Conservation (phyloP, 1,140 invertebrate genomes). For the Tetramorium parvispinum region DNA sequence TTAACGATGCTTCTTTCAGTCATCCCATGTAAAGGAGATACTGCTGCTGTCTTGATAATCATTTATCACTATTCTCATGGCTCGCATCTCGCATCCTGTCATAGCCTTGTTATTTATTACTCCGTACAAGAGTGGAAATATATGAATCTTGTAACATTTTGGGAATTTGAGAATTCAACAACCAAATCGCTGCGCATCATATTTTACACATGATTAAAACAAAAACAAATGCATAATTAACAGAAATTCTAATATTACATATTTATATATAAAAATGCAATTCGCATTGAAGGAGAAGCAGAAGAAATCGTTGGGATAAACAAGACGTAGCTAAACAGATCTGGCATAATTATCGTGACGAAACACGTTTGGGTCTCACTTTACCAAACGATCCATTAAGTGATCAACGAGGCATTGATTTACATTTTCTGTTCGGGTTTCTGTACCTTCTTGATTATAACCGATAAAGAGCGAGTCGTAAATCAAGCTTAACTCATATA, state of each 20-base stretch:
- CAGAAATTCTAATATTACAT: not conserved
- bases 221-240: not conserved
- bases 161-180: slow-evolving; percentile 8
- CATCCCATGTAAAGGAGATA: slow-evolving; percentile 44
- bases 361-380: slow-evolving; percentile 35
- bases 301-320: not conserved
- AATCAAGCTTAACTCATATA: slow-evolving; percentile 59
- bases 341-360: slow-evolving; percentile 51
- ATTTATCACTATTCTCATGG: slow-evolving; percentile 65
- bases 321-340: slow-evolving; percentile 49
- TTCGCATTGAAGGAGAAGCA: not conserved
- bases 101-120: slow-evolving; percentile 68
- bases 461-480: slow-evolving; percentile 60
- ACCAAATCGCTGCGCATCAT: not conserved
- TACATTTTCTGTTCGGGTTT: slow-evolving; percentile 63
- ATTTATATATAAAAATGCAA: not conserved
- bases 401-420: slow-evolving; percentile 69
- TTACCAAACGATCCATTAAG: slow-evolving; percentile 67
- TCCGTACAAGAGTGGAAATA: slow-evolving; percentile 11
- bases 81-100: slow-evolving; percentile 43
- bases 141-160: slow-evolving; percentile 35
- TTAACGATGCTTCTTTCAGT: slow-evolving; percentile 43
- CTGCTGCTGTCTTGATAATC: slow-evolving; percentile 44
- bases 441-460: slow-evolving; percentile 59
- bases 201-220: not conserved